These are phyloP conservation scores for Oligia strigilis DNA, from an alignment of 2,888 invertebrate genomes.

Conservation along the genomic window DNA sequence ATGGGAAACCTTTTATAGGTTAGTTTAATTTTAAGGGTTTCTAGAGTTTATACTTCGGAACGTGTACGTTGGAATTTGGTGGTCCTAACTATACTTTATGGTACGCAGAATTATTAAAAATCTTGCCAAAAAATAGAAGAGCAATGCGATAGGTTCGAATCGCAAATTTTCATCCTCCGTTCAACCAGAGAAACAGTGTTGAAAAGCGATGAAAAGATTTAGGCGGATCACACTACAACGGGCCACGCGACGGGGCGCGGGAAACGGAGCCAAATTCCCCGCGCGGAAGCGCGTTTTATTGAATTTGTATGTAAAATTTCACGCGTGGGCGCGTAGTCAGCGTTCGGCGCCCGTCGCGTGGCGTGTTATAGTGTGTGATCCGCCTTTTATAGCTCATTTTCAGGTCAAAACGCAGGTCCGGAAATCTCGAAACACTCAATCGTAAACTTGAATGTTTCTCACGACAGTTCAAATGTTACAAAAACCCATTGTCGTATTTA, in stretches of 20 bases:
- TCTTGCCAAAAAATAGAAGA: neutral
- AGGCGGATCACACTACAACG: too few relatives aligned
- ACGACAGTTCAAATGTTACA: constrained; percentile 9
- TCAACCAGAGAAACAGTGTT: neutral
- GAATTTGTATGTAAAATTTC: neutral
- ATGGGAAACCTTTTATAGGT: constrained; percentile 96
- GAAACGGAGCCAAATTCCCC: too few relatives aligned
- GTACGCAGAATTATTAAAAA: neutral
- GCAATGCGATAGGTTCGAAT: too few relatives aligned
- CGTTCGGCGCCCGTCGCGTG: neutral
- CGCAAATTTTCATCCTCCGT: neutral
- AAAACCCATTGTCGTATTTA: constrained; percentile 32
- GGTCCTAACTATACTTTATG: neutral
- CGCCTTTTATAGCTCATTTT: neutral
- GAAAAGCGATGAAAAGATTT: neutral
- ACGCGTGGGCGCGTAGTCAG: neutral
- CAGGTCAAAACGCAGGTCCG: neutral
- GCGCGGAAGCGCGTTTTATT: neutral
- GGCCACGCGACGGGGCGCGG: too few relatives aligned
- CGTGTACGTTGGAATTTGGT: neutral
- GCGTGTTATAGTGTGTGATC: neutral
- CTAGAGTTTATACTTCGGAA: too few relatives aligned
- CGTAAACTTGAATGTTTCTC: constrained; percentile 21
- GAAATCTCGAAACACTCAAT: neutral
- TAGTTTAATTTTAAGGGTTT: constrained; percentile 51